Base-by-base conservation (phyloP, 2,888 invertebrate species). In the Brachynemurus nebulosus region DNA sequence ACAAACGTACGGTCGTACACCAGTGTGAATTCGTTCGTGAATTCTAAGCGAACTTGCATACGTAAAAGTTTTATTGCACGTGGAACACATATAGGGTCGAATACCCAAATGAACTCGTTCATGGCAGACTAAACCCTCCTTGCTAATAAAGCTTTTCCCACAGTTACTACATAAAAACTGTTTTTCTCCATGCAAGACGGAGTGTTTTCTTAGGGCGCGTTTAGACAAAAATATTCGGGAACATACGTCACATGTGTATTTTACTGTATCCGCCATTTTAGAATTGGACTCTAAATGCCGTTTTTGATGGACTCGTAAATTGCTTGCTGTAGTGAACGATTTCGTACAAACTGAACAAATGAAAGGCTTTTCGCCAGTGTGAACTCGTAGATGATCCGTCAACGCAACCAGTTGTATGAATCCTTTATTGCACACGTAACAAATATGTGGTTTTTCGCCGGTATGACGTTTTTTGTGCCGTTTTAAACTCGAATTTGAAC, bases 111-210 rank as follows among this genome's bases (percentile, higher is more conserved):
- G 40, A 4, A 40, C 27, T 23, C 27, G 23, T 14, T 16, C 14
- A 23, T 40, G 40, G 11, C 16, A 23, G 14, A 9, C 2, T 4
- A 40, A 4, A 16, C 14, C 9, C 3, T 23, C 16, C 4, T 40
- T 23, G 4, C 25, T 40, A 9, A 23, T 20, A 2, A 40, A 40
- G n/a, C 48, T 46, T 45, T 50, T 50, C 2, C 51, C 51, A 17
- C 51, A 51, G n/a, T 47, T 45, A 27, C 47, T 51, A 30, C 51
- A 51, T 2, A 49, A 35, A 35, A 47, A 51, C 14, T 27, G 37
- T 30, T 48, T 48, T 30, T 48, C 48, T 7, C 51, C 49, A 17
- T n/a, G n/a, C n/a, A n/a, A n/a, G n/a, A n/a, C n/a, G n/a, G n/a
- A n/a, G n/a, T n/a, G n/a, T n/a, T n/a, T n/a, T n/a, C n/a, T n/a